phyloP scores from a whole-genome alignment of 2,888 invertebrate genomes.

The Cephus sareptanus region DNA sequence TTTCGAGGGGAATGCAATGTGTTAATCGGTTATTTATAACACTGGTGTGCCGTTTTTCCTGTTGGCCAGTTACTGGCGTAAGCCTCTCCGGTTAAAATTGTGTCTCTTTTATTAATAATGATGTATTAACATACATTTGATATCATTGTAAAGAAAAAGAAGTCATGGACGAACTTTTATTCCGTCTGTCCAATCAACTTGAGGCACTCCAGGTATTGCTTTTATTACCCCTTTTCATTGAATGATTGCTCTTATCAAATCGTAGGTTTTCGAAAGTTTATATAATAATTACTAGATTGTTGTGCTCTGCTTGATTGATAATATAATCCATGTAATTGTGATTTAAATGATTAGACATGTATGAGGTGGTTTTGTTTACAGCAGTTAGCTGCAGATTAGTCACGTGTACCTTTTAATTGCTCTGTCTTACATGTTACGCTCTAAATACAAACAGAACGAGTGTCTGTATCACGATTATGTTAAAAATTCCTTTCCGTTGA shows the following conservation, averaged over 20 bases:
- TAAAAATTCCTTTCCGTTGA: not conserved
- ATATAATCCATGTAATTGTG: not conserved
- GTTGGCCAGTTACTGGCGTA: slow-evolving; percentile 27
- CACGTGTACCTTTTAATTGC: not conserved
- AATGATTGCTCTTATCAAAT: not conserved
- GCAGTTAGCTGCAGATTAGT: not conserved
- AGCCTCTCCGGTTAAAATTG: slow-evolving; percentile 14
- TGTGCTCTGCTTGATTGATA: too few species aligned
- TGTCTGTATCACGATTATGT: too few species aligned
- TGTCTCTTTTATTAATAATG: slow-evolving; percentile 19
- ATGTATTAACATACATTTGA: slow-evolving; percentile 19
- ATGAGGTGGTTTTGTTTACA: not conserved
- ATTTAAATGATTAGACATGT: not conserved
- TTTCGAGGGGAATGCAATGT: slow-evolving; percentile 56
- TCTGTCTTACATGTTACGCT: not conserved
- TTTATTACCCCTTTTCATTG: not conserved
- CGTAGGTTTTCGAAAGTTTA: not conserved
- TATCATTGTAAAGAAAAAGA: slow-evolving; percentile 1
- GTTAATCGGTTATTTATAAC: slow-evolving; percentile 63
- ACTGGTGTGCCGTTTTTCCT: slow-evolving; percentile 48
- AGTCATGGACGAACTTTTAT: slow-evolving; percentile 61
- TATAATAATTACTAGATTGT: not conserved
- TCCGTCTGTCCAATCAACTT: slow-evolving; percentile 56
- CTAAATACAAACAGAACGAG: not conserved
- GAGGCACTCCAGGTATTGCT: slow-evolving; percentile 58